phyloP scores from a whole-genome alignment of 1,140 invertebrate genomes.

The Cryptotermes secundus region DNA sequence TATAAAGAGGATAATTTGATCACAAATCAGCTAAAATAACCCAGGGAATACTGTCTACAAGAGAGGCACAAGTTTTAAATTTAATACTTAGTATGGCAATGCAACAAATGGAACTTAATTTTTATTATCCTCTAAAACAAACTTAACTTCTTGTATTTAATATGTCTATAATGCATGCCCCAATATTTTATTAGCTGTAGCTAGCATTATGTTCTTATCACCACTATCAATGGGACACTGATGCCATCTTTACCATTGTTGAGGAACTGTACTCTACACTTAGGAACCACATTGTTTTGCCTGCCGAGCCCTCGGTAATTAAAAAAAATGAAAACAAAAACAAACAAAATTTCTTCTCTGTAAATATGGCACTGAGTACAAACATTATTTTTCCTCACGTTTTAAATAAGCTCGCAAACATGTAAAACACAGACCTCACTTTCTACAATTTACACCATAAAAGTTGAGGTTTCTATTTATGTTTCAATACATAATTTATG shows the following conservation, averaged over 20 bases:
- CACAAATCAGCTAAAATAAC: too few relatives aligned
- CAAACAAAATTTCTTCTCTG: slow-evolving; percentile 26
- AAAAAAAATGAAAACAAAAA: slow-evolving; percentile 28
- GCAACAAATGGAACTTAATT: neutral
- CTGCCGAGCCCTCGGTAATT: slow-evolving; percentile 35
- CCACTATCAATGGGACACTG: slow-evolving; percentile 14
- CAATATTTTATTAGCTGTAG: neutral
- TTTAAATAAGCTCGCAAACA: slow-evolving; percentile 41
- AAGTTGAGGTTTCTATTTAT: slow-evolving; percentile 28
- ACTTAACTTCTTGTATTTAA: neutral
- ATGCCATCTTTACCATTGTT: slow-evolving; percentile 35
- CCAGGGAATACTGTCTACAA: too few relatives aligned
- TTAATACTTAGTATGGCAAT: too few relatives aligned
- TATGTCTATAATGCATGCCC: neutral
- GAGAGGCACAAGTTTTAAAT: too few relatives aligned
- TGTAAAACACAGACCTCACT: slow-evolving; percentile 34
- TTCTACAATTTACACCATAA: slow-evolving; percentile 33
- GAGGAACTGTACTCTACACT: slow-evolving; percentile 39
- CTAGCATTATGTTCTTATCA: slow-evolving; percentile 7
- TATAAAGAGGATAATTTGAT: too few relatives aligned
- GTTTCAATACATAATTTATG: slow-evolving; percentile 25
- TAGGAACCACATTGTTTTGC: slow-evolving; percentile 41
- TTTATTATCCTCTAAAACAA: neutral
- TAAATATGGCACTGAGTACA: slow-evolving; percentile 41
- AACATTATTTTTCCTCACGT: slow-evolving; percentile 33